phyloP scores from a whole-genome alignment of 2,888 invertebrate species.

The Plagiodera versicolora region DNA sequence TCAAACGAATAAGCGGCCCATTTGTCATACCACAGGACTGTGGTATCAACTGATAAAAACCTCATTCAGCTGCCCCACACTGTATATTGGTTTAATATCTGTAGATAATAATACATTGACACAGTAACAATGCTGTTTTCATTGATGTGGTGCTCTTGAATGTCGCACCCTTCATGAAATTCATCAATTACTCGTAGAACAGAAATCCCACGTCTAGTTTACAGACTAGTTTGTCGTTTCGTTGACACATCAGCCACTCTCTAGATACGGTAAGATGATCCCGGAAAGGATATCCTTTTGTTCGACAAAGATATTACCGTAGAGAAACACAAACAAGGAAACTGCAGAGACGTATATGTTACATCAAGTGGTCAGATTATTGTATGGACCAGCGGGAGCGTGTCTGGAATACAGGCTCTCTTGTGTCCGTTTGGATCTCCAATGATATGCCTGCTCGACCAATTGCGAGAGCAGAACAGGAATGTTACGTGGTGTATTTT shows the following conservation, averaged over 20 bases:
- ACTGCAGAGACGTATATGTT: slow-evolving; percentile 22
- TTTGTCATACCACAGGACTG: too few relatives aligned
- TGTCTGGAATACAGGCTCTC: slow-evolving; percentile 22
- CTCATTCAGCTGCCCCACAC: too few relatives aligned
- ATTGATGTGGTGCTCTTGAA: too few relatives aligned
- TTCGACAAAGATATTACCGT: slow-evolving; percentile 26
- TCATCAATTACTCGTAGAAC: too few relatives aligned
- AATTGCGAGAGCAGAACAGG: slow-evolving; percentile 11
- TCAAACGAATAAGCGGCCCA: too few relatives aligned
- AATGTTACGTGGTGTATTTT: slow-evolving; percentile 13
- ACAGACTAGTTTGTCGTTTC: background rate
- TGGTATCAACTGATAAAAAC: too few relatives aligned
- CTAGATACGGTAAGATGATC: slow-evolving; percentile 7
- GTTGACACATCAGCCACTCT: background rate
- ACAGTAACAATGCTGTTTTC: too few relatives aligned
- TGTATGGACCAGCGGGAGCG: slow-evolving; percentile 21
- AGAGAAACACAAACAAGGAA: slow-evolving; percentile 27
- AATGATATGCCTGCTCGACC: slow-evolving; percentile 20
- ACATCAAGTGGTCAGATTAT: slow-evolving; percentile 30
- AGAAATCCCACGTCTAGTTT: background rate
- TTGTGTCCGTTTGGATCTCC: slow-evolving; percentile 16
- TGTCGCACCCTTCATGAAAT: too few relatives aligned
- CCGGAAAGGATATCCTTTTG: slow-evolving; percentile 28
- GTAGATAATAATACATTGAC: too few relatives aligned
- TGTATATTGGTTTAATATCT: too few relatives aligned